phyloP scores from a whole-genome alignment of 2,797 vertebrate species.

The Hyperoplus lanceolatus region DNA sequence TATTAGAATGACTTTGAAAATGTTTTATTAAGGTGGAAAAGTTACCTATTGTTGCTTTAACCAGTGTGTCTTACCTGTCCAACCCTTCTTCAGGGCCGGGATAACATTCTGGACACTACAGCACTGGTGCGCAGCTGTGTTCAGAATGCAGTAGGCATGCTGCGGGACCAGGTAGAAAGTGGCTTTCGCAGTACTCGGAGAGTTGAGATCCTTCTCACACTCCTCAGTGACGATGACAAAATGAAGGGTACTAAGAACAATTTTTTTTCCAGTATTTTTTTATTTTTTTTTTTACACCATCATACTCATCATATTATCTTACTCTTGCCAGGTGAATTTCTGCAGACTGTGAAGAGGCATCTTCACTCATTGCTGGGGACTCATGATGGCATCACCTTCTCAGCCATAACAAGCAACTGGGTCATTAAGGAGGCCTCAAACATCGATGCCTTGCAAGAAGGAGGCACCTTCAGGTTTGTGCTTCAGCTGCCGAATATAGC shows the following conservation, averaged over 20 bases:
- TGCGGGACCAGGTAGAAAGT: conserved; percentile 85
- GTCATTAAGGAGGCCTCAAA: conserved; percentile 91
- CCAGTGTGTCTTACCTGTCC: not conserved
- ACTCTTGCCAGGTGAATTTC: conserved; percentile 86
- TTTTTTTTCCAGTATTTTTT: not conserved
- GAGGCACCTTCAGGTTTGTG: conserved; percentile 94
- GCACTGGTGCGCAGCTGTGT: conserved; percentile 92
- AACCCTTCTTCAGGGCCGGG: conserved; percentile 49
- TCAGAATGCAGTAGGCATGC: conserved; percentile 92
- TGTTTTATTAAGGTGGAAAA: too few species aligned
- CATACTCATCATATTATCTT: conserved; percentile 10
- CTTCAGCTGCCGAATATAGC: not conserved
- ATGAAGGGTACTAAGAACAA: conserved; percentile 79
- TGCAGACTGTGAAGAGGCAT: conserved; percentile 85
- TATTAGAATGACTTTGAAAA: too few species aligned
- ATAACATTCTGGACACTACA: conserved; percentile 88
- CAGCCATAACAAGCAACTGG: conserved; percentile 87
- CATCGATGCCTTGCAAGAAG: conserved; percentile 94
- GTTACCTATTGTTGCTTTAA: conserved; percentile 1
- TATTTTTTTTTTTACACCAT: not conserved
- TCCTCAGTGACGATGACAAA: conserved; percentile 81
- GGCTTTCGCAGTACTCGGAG: conserved; percentile 85
- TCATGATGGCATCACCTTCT: conserved; percentile 81
- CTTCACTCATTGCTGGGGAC: conserved; percentile 85
- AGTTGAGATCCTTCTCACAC: conserved; percentile 90